Conservation (phyloP, 2,113 vertebrate species). For the Symphodus melops region DNA sequence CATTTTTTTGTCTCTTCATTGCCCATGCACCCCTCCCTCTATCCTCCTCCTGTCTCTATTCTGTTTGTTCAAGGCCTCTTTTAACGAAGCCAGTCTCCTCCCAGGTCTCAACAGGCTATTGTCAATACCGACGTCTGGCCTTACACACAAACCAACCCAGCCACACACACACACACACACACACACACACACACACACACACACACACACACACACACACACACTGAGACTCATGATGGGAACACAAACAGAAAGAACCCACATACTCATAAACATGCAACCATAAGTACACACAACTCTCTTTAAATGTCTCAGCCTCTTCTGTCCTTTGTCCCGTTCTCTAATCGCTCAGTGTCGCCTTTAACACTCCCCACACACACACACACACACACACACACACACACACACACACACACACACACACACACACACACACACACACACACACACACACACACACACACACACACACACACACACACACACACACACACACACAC, state of each 20-base stretch:
- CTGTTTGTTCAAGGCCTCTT: slow-evolving; percentile 76
- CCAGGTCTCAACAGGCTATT: slow-evolving; percentile 68
- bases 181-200: slow-evolving; percentile 17
- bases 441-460: not conserved
- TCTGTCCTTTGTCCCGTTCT: slow-evolving; percentile 50
- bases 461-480: slow-evolving; percentile 7
- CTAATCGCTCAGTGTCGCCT: slow-evolving; percentile 44
- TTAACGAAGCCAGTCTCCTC: slow-evolving; percentile 65
- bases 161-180: not conserved
- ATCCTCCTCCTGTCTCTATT: slow-evolving; percentile 45
- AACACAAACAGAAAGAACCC: slow-evolving; percentile 31
- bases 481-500: slow-evolving; percentile 1
- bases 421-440: not conserved
- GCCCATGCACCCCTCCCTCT: slow-evolving; percentile 5
- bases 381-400: slow-evolving; percentile 15
- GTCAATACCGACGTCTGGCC: slow-evolving; percentile 70
- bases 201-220: slow-evolving; percentile 2
- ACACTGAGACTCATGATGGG: slow-evolving; percentile 1
- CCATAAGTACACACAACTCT: slow-evolving; percentile 29
- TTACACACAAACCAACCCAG: slow-evolving; percentile 29
- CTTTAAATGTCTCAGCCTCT: slow-evolving; percentile 48
- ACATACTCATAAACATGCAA: slow-evolving; percentile 35
- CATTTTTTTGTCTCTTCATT: slow-evolving; percentile 2
- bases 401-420: not conserved
- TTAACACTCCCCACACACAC: slow-evolving; percentile 30